These are phyloP conservation scores for Alethe diademata DNA, from an alignment of 2,113 vertebrate genomes.

Conservation along the genomic window DNA sequence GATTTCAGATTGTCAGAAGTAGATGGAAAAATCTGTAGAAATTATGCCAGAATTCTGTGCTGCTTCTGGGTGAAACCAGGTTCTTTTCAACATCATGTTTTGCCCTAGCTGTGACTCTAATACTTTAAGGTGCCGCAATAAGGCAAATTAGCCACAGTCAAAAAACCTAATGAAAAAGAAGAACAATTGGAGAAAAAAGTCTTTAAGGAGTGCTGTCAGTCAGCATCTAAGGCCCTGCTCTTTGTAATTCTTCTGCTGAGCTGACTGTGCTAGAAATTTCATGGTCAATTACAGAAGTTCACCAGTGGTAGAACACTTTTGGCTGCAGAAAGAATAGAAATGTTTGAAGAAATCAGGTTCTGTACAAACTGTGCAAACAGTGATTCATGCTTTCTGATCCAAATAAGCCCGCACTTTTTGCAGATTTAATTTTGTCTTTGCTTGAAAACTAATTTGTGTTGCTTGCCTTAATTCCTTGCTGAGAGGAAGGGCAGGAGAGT, in stretches of 20 bases:
- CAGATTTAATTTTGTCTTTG: constrained; percentile 5
- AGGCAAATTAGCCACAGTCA: not conserved
- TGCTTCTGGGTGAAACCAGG: not conserved
- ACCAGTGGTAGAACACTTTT: not conserved
- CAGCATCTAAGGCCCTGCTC: not conserved
- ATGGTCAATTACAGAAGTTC: not conserved
- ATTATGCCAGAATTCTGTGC: not conserved
- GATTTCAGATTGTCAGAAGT: not conserved
- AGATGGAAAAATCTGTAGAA: not conserved
- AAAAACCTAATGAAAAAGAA: not conserved
- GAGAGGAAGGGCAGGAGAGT: not conserved
- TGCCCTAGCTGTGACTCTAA: not conserved
- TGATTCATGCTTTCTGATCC: not conserved
- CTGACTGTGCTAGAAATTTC: constrained; percentile 14
- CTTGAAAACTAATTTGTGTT: constrained; percentile 12
- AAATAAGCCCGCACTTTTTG: not conserved
- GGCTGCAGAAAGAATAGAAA: constrained; percentile 4
- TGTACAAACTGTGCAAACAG: not conserved
- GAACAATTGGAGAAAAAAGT: not conserved
- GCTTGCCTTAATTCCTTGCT: constrained; percentile 22
- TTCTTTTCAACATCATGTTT: not conserved
- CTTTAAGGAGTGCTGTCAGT: not conserved
- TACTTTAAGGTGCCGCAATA: not conserved
- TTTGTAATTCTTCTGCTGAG: constrained; percentile 10
- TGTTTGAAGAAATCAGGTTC: not conserved